Base-by-base conservation (phyloP, 92 coral and sea anemone species). In the Montipora capitata region DNA sequence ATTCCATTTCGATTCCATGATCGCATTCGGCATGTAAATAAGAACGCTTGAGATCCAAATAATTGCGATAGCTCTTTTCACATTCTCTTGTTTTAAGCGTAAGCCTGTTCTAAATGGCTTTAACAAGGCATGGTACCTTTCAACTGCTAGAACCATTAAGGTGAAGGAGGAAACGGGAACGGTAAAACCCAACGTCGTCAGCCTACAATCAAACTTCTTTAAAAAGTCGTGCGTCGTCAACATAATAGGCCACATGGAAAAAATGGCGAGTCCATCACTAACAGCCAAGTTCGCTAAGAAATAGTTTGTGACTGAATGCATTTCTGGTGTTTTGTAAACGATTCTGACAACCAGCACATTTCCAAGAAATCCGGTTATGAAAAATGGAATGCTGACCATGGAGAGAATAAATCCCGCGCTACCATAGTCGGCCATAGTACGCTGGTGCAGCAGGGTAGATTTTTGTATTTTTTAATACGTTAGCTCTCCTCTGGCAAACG, bases 311-410 rank as follows among this genome's bases (percentile, higher is more conserved):
- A 57, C 52, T 3, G 78, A 16, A 27, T 40, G 78, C 78, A 74
- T 48, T 2, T 45, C 15, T 16, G 11, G 63, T 2, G 59, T 74
- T 52, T 52, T 74, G 40, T 74, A n/a, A 52, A 74, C 78, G n/a
- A 74, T 74, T 48, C 63, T 10, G 8, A 74, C 16, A 4, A 74
- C 78, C 78, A 74, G 18, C 40, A 74, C 63, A 48, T 74, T 74
- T 48, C 78, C 78, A 39, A 74, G n/a, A 1, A 74, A 8, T 45
- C 78, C 78, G 7, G 10, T 8, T 10, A 74, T 2, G 20, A 4
- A 7, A 27, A 45, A 13, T 10, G 78, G 62, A 16, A 48, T 74
- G 5, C 40, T 0, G 12, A 7, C n/a, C 15, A 74, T 4, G 0
- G 15, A 7, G 18, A 74, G 13, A 3, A 48, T 7, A 8, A 72